These are phyloP conservation scores for Campoletis sonorensis DNA, from an alignment of 1,140 invertebrate species.

Conservation along the genomic window DNA sequence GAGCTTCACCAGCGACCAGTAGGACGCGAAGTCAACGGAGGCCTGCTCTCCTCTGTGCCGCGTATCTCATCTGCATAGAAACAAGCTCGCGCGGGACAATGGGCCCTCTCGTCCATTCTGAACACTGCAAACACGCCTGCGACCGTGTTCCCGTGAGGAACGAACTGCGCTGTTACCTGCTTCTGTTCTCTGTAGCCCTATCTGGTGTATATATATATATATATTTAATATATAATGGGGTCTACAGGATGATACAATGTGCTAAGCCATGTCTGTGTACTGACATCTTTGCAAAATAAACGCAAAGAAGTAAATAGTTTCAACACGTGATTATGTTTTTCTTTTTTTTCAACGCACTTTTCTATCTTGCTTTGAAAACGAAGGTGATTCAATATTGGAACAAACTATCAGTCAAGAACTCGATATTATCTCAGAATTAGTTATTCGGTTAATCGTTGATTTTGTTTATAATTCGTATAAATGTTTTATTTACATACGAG, in stretches of 20 bases:
- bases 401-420: no score
- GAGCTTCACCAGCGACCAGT: background rate
- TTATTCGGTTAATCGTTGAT: no score
- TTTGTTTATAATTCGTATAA: no score
- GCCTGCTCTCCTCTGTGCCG: conserved; percentile 42
- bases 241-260: conserved; percentile 18
- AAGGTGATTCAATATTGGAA: background rate
- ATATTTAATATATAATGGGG: background rate
- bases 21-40: background rate
- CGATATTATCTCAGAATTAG: no score
- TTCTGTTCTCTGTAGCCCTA: conserved; percentile 10
- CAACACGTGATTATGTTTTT: background rate
- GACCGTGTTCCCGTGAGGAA: conserved; percentile 63
- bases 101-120: conserved; percentile 71
- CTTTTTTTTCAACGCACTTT: background rate
- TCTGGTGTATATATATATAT: background rate
- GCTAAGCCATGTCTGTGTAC: conserved; percentile 8
- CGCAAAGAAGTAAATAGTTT: background rate
- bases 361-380: background rate
- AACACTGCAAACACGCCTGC: conserved; percentile 71
- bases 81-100: conserved; percentile 72
- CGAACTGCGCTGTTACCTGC: conserved; percentile 25
- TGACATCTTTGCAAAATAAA: background rate
- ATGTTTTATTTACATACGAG: no score
- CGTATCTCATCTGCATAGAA: conserved; percentile 74